Conservation (phyloP, 2,888 invertebrate species). For the Lamproptera curius region DNA sequence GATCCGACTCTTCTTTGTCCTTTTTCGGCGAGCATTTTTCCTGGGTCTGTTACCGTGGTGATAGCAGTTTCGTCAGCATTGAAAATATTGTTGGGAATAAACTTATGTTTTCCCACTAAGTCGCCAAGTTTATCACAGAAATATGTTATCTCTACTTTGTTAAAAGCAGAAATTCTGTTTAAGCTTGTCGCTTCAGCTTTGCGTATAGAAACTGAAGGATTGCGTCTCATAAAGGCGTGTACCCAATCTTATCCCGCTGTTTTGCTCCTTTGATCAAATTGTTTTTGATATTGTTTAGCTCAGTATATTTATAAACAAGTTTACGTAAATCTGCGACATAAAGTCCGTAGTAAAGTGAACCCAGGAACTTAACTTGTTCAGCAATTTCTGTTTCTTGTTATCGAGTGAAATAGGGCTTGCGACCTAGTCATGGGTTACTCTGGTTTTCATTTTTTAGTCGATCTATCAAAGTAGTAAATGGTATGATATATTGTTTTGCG, state of each 20-base stretch:
- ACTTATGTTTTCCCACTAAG: constrained; percentile 24
- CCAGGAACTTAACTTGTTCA: background rate
- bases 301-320: background rate
- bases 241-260: constrained; percentile 26
- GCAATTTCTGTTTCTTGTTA: background rate
- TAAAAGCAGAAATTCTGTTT: constrained; percentile 27
- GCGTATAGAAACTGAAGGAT: constrained; percentile 18
- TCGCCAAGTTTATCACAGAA: constrained; percentile 24
- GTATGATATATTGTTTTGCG: constrained; percentile 23
- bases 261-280: constrained; percentile 21
- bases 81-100: constrained; percentile 32
- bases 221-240: constrained; percentile 22
- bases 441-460: constrained; percentile 24
- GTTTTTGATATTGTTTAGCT: background rate
- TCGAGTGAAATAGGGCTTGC: background rate
- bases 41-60: constrained; percentile 28
- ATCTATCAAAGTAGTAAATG: constrained; percentile 26
- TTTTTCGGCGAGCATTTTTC: constrained; percentile 36
- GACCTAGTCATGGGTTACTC: constrained; percentile 13
- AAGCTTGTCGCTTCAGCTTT: constrained; percentile 26
- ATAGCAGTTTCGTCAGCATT: constrained; percentile 20
- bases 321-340: background rate
- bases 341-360: background rate
- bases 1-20: constrained; percentile 36
- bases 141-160: constrained; percentile 25